A percentile compares a stretch with the other conserved stretches of the same genome.
Evolutionary conservation across 1,140 invertebrate species (phyloP).

Genomic region (Drosophila gunungcola): DNA sequence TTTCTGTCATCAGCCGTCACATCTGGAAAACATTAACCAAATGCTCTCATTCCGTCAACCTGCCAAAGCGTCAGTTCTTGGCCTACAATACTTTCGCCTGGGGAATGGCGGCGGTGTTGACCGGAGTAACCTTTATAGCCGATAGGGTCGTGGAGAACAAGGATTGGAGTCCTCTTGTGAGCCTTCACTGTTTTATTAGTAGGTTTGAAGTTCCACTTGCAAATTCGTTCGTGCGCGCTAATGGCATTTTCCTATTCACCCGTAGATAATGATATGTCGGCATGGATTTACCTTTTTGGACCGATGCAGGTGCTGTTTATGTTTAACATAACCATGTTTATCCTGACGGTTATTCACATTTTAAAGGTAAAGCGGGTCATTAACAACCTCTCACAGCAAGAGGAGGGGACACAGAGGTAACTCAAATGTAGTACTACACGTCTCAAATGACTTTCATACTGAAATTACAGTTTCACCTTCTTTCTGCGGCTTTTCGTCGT

Average conservation of each 20-base stretch:
- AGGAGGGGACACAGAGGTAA: constrained; percentile 45
- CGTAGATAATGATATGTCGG: constrained; percentile 60
- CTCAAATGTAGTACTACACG: neutral
- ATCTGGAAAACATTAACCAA: constrained; percentile 89
- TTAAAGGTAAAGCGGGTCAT: constrained; percentile 86
- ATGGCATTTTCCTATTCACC: neutral
- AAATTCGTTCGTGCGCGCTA: neutral
- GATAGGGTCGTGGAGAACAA: constrained; percentile 54
- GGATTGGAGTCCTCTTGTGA: constrained; percentile 86
- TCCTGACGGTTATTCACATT: constrained; percentile 86
- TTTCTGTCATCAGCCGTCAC: constrained; percentile 91
- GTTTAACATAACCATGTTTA: constrained; percentile 89
- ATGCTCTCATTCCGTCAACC: constrained; percentile 55
- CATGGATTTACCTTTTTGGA: constrained; percentile 90
- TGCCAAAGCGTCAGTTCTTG: constrained; percentile 85
- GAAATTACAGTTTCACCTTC: constrained; percentile 86
- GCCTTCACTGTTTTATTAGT: constrained; percentile 86
- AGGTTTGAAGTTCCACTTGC: constrained; percentile 78
- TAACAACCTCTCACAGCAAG: constrained; percentile 1
- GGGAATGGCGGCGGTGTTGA: constrained; percentile 86
- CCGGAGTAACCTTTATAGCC: constrained; percentile 75
- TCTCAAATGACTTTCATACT: neutral
- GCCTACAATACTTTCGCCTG: constrained; percentile 90
- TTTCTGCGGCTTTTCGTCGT: constrained; percentile 90
- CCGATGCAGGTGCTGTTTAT: constrained; percentile 89